Percentiles rank a stretch among this genome's conserved stretches.
Evolutionary conservation across 1,140 invertebrate species (phyloP).

Genomic region (Hydropsyche tenuis): DNA sequence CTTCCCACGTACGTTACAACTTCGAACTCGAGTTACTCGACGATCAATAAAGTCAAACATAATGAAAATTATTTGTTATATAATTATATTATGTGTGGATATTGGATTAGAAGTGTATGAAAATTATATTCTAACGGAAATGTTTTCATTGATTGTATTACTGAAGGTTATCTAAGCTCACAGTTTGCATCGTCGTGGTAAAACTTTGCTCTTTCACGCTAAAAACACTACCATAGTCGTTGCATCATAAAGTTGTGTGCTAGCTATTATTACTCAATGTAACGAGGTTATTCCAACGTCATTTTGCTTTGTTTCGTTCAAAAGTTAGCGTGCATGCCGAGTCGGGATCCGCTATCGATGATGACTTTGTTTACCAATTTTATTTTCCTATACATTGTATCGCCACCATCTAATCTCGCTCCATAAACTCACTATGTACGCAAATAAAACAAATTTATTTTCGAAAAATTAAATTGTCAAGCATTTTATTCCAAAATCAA

Average conservation of each 20-base stretch:
- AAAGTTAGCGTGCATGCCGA: neutral
- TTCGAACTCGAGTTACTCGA: no score
- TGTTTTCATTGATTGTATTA: neutral
- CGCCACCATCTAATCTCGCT: no score
- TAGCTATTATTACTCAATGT: slow-evolving; percentile 28
- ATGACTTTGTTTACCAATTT: no score
- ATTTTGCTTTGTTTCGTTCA: neutral
- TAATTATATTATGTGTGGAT: neutral
- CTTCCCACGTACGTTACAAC: no score
- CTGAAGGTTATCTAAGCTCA: neutral
- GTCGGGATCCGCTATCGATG: no score
- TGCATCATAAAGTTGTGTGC: slow-evolving; percentile 32
- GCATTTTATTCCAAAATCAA: no score
- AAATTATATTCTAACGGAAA: neutral
- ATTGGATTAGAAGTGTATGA: neutral
- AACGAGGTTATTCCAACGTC: neutral
- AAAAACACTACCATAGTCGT: slow-evolving; percentile 33
- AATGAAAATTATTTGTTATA: neutral
- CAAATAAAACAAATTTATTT: no score
- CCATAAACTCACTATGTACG: no score
- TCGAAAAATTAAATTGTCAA: no score
- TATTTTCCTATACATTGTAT: no score
- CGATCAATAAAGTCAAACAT: no score
- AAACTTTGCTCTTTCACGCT: slow-evolving; percentile 37
- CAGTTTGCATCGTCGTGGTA: neutral